These are phyloP conservation scores for Chelmon rostratus DNA, from an alignment of 2,797 vertebrate species.

Conservation along the genomic window DNA sequence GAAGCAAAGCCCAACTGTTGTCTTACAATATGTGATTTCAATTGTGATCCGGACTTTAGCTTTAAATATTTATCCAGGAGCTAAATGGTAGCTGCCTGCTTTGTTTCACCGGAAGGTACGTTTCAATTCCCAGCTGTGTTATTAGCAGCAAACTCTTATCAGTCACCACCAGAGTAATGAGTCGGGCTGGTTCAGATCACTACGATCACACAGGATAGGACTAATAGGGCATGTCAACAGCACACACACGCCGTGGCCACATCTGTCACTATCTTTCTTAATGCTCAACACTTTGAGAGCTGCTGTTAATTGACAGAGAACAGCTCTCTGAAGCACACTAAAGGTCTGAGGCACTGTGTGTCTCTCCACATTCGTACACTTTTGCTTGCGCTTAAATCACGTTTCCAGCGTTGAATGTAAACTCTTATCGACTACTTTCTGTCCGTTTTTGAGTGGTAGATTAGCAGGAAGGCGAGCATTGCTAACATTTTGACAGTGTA, in stretches of 20 bases:
- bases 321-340: conserved; percentile 45
- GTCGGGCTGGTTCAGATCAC: conserved; percentile 81
- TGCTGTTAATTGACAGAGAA: conserved; percentile 76
- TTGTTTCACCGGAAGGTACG: conserved; percentile 46
- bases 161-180: conserved; percentile 83
- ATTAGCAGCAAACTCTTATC: conserved; percentile 82
- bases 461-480: neutral
- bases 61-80: conserved; percentile 64
- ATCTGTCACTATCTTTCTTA: conserved; percentile 78
- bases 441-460: neutral
- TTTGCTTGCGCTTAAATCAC: neutral
- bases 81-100: conserved; percentile 42
- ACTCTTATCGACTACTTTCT: neutral
- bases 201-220: conserved; percentile 76
- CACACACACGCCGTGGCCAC: conserved; percentile 61
- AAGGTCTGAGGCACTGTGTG: neutral
- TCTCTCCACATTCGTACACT: neutral
- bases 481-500: neutral
- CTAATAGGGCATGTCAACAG: conserved; percentile 82
- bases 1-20: conserved; percentile 11
- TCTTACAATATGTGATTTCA: neutral
- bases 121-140: conserved; percentile 74
- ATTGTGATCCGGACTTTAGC: conserved; percentile 17
- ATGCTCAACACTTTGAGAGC: conserved; percentile 68
- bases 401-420: conserved; percentile 11